Evolutionary conservation across 2,113 vertebrate genomes (phyloP), one percentile per base, ranked within the genome.

Genomic region (Microcebus tavaratra): DNA sequence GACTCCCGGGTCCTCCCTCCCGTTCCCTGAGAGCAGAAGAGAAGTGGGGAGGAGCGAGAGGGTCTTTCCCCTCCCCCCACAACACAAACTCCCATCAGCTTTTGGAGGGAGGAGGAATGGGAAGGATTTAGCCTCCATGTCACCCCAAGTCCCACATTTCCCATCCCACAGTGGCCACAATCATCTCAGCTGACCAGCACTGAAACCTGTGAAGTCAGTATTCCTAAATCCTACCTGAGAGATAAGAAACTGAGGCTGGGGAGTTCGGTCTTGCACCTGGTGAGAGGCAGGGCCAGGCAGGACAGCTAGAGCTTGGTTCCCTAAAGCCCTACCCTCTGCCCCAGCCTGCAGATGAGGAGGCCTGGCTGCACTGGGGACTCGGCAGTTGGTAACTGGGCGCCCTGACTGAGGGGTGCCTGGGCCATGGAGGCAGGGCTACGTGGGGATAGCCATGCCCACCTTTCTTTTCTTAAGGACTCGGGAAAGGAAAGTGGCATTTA

Each of bases 1-100:
- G 97, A 94, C 98, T 97, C 96, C 27, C 9, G 18, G 8, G 31
- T 27, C n/a, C 5, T 15, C 70, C 70, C 50, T 70, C 45, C 45
- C 25, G n/a, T 45, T 63, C 72, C 39, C 0, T 15, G 93, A 97
- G 95, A 45, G n/a, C n/a, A 29, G 36, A 20, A 36, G 23, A 55
- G 34, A 20, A 48, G 13, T 12, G 8, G 57, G 3, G 55, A 85
- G 5, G 34, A 80, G 70, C 2, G 3, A 63, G 31, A 50, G 36
- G 18, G 15, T 45, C 85, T n/a, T 11, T 5, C 15, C 39, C 50
- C 55, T 29, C 12, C 39, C 39, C 34, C 9, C 50, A 21, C 21
- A n/a, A 39, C 18, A 12, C 17, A 34, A 83, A 36, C 48, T 3
- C 21, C 68, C 68, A 17, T 27, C 83, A 63, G n/a, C 53, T 70